Evolutionary conservation across 53 echinoderm and acorn worm genomes (phyloP).

Genomic region (Echinarachnius parma): DNA sequence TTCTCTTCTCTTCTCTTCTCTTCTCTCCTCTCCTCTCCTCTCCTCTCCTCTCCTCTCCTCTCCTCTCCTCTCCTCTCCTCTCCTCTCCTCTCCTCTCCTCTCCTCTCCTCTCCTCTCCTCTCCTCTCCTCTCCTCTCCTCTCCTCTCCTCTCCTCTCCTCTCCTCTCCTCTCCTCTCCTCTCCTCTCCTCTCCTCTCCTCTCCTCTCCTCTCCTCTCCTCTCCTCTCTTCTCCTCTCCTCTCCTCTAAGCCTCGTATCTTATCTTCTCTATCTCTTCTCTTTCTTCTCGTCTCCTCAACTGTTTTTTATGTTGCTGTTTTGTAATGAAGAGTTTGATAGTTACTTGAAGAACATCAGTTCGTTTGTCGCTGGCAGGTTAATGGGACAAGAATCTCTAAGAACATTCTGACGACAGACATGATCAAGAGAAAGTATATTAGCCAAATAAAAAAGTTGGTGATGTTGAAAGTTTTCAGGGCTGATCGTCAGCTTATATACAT

Average conservation of each 20-base stretch:
- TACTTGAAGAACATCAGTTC: neutral
- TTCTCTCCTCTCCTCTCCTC: neutral
- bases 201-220: constrained; percentile 13
- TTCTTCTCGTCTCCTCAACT: neutral
- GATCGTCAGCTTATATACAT: no score
- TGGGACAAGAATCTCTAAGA: no score
- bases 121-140: neutral
- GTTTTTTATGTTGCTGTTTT: neutral
- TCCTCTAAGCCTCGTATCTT: no score
- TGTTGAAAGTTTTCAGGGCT: no score
- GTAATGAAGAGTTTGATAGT: no score
- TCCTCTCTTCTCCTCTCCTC: neutral
- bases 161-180: constrained; percentile 1
- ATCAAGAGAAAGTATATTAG: no score
- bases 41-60: neutral
- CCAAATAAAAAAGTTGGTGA: no score
- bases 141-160: constrained; percentile 1
- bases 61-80: neutral
- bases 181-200: constrained; percentile 6
- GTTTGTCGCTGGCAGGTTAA: neutral
- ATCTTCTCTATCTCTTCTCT: neutral
- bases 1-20: no score
- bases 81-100: constrained; percentile 1
- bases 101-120: constrained; percentile 1
- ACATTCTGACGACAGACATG: no score